Evolutionary conservation across 2,113 vertebrate species (phyloP).

Genomic region (Peromyscus polionotus): DNA sequence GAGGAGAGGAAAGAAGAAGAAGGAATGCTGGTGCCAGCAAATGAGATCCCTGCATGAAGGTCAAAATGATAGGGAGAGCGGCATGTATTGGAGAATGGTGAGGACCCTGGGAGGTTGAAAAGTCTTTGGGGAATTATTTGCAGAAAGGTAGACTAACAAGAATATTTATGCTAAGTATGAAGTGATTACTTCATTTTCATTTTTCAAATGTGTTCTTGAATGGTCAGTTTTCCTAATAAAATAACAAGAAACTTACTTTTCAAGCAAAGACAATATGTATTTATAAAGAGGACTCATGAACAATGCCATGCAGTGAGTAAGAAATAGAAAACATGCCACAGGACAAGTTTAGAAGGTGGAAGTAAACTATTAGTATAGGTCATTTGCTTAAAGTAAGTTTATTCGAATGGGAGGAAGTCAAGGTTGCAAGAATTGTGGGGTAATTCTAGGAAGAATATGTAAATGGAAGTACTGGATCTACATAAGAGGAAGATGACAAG

Average conservation of each 20-base stretch:
- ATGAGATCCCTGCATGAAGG: background rate
- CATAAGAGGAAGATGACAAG: background rate
- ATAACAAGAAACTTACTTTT: background rate
- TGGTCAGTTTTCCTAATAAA: constrained; percentile 35
- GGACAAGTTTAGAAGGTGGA: background rate
- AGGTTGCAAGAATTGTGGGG: background rate
- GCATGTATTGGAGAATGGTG: background rate
- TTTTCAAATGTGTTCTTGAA: background rate
- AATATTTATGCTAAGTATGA: background rate
- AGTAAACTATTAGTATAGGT: background rate
- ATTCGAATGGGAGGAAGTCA: background rate
- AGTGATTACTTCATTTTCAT: background rate
- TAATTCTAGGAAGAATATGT: background rate
- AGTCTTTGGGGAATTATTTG: background rate
- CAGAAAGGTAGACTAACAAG: background rate
- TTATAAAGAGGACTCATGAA: constrained; percentile 4
- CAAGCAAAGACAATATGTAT: background rate
- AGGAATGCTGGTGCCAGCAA: background rate
- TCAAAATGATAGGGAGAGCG: background rate
- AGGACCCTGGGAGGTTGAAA: background rate
- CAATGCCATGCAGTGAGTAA: background rate
- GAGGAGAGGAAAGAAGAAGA: background rate
- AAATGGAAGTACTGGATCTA: background rate
- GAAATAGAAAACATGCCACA: background rate
- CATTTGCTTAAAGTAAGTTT: constrained; percentile 17